Percentiles rank a stretch among this genome's conserved stretches.
These are phyloP conservation scores for Hypolimnas misippus DNA, from an alignment of 2,888 invertebrate species.

Conservation along the genomic window DNA sequence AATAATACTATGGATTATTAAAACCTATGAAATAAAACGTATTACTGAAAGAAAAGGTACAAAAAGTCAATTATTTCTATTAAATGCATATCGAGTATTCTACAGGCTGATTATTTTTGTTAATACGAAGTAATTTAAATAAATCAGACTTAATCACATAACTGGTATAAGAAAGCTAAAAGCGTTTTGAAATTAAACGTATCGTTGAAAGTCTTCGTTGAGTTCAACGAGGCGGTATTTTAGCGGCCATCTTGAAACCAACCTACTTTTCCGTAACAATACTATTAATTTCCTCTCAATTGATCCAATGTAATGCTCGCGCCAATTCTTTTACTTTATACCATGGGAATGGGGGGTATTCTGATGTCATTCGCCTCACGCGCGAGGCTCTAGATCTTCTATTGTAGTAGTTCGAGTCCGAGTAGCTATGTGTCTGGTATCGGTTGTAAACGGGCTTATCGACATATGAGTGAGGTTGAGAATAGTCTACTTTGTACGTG, in stretches of 20 bases:
- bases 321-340: constrained; percentile 89
- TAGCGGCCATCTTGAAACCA: constrained; percentile 70
- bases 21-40: constrained; percentile 32
- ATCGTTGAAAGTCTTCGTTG: constrained; percentile 59
- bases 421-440: constrained; percentile 70
- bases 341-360: constrained; percentile 90
- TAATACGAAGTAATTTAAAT: constrained; percentile 56
- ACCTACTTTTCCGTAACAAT: constrained; percentile 66
- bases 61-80: constrained; percentile 32
- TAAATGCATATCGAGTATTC: constrained; percentile 42
- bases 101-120: constrained; percentile 51
- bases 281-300: constrained; percentile 49
- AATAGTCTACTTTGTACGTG: constrained; percentile 80
- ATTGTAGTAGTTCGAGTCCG: constrained; percentile 72
- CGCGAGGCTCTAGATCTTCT: constrained; percentile 72
- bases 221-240: constrained; percentile 68
- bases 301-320: constrained; percentile 87
- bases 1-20: constrained; percentile 41
- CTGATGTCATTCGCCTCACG: constrained; percentile 67
- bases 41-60: constrained; percentile 32
- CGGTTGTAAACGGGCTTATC: constrained; percentile 77
- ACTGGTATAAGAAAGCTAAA: constrained; percentile 57
- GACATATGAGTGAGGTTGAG: constrained; percentile 69
- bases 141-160: constrained; percentile 46
- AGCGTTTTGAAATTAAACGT: constrained; percentile 59